Base-by-base conservation (phyloP, 2,888 invertebrate genomes). In the Cephus rjabovi region DNA sequence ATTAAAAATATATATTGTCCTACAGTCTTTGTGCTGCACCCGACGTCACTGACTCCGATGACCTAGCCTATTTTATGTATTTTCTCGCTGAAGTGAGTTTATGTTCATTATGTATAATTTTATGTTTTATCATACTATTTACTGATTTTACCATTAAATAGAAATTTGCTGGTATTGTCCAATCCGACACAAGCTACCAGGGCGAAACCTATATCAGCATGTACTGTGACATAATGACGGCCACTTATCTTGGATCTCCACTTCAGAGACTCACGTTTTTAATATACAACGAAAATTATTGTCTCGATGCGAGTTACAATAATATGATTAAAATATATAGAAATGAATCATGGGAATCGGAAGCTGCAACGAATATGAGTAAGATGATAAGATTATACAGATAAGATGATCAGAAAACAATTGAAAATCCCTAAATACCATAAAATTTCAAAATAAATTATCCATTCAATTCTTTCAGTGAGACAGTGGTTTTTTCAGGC, bases 401-500 rank as follows among this genome's bases (percentile, higher is more conserved):
- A 70, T 11, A 40, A 37, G 12, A 37, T 37, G 37, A 37, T 15
- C 12, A 35, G 35, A 35, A 35, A 35, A 12, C 12, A 35, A 23
- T 75, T 75, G 1, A 69, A 1, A 30, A 31, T 70, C 15, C 34
- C 11, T 34, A 34, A 6, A 69, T 71, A 73, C 12, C 31, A 4
- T 12, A 34, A 30, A 34, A 34, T n/a, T 76, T 1, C 0, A 11
- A 35, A 33, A 74, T 69, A 70, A 56, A 68, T 56, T 34, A n/a
- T 15, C 31, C 15, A 74, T 75, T 69, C 31, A 76, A 79, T 73
- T 37, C 75, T 87, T 91, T 37, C 91, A 95, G 96, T 93, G 90
- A 94, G 96, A 0, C 94, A 95, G 74, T 97, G 97, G 97, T 93
- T 93, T 2, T 97, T 96, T 90, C 97, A 97, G 92, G 96, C 96